Percentiles rank a stretch among this genome's conserved stretches.
Conservation (phyloP, 2,888 invertebrate genomes). For the Tholera decimalis region DNA sequence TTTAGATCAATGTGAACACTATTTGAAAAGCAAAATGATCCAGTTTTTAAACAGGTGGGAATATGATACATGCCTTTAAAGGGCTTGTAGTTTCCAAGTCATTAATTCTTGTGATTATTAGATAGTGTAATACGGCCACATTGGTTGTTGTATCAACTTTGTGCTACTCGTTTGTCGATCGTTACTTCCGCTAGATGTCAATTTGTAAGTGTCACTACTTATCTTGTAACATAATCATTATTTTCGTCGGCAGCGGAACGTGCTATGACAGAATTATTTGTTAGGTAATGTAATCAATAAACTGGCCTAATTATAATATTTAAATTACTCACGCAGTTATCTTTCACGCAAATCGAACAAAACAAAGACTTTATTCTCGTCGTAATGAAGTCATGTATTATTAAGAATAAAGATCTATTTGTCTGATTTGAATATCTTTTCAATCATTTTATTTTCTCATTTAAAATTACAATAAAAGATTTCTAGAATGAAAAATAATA, state of each 20-base stretch:
- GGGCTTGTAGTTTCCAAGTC: conserved; percentile 39
- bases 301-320: conserved; percentile 45
- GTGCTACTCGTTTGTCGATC: conserved; percentile 22
- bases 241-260: conserved; percentile 40
- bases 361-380: conserved; percentile 6
- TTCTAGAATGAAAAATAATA: not conserved
- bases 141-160: conserved; percentile 30
- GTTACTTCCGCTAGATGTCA: conserved; percentile 52
- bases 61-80: conserved; percentile 55
- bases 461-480: too few relatives aligned
- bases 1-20: conserved; percentile 70
- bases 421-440: not conserved
- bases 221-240: conserved; percentile 59
- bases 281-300: conserved; percentile 47
- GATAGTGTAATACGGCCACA: conserved; percentile 22
- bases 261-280: conserved; percentile 46
- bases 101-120: conserved; percentile 48
- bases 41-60: conserved; percentile 66
- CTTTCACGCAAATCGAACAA: conserved; percentile 33
- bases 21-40: conserved; percentile 69
- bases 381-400: conserved; percentile 13
- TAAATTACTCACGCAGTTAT: conserved; percentile 47
- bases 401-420: not conserved
- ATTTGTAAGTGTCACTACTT: conserved; percentile 58
- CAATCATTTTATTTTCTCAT: not conserved